phyloP scores from a whole-genome alignment of 2,113 vertebrate species.

The Genyomyrus donnyi region DNA sequence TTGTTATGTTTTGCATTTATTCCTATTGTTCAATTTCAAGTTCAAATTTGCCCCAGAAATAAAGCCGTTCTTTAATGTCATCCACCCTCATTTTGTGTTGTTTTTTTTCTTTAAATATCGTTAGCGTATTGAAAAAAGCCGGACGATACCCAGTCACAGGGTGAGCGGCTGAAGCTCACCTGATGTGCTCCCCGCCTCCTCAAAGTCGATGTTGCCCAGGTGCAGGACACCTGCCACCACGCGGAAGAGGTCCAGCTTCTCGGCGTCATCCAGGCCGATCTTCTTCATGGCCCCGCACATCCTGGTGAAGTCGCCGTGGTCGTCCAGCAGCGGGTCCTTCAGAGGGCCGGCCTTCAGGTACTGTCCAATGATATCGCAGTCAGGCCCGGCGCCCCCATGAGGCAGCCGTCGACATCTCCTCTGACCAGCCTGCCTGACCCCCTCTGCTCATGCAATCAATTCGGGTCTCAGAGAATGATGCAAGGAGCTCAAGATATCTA shows the following conservation, averaged over 20 bases:
- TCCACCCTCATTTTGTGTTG: background rate
- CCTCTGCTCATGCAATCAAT: background rate
- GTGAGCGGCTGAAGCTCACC: slow-evolving; percentile 48
- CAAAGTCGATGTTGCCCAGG: slow-evolving; percentile 95
- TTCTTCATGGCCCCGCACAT: slow-evolving; percentile 96
- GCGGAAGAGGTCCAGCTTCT: slow-evolving; percentile 92
- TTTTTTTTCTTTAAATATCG: background rate
- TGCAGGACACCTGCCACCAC: slow-evolving; percentile 94
- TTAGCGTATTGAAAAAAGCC: background rate
- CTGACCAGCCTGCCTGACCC: background rate
- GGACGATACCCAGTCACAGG: background rate
- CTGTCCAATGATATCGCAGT: slow-evolving; percentile 53
- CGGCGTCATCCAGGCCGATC: slow-evolving; percentile 85
- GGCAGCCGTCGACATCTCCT: background rate
- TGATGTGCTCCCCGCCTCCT: slow-evolving; percentile 92
- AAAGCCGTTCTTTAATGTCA: background rate
- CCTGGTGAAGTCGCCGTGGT: slow-evolving; percentile 84
- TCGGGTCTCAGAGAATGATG: background rate
- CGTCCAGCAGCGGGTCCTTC: slow-evolving; percentile 92
- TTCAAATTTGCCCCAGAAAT: background rate
- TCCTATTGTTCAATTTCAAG: background rate
- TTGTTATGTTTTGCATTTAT: background rate
- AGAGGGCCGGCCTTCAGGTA: slow-evolving; percentile 80
- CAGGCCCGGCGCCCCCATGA: background rate
- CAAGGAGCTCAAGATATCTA: background rate